A percentile compares a stretch with the other conserved stretches of the same genome.
Evolutionary conservation across 2,797 vertebrate species (phyloP).

Genomic region (Caiman crocodilus): DNA sequence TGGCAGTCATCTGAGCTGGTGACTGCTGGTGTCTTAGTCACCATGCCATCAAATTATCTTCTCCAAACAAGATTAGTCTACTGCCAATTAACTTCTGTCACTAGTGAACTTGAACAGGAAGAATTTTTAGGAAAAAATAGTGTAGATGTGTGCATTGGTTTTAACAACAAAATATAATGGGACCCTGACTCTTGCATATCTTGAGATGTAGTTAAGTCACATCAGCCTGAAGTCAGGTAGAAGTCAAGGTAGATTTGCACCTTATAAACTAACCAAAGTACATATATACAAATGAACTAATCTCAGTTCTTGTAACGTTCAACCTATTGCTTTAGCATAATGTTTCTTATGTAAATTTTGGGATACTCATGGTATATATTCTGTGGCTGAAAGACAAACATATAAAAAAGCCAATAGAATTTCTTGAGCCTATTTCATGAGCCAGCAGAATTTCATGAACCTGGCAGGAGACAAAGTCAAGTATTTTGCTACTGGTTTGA

Average conservation of each 20-base stretch:
- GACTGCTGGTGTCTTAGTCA: neutral
- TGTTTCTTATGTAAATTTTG: neutral
- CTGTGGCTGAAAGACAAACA: neutral
- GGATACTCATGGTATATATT: neutral
- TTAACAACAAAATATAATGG: neutral
- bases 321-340: neutral
- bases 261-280: too few species aligned
- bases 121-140: neutral
- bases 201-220: too few species aligned
- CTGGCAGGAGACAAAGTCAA: too few species aligned
- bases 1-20: neutral
- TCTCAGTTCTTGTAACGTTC: neutral
- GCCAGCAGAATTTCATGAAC: too few species aligned
- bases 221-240: too few species aligned
- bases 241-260: too few species aligned
- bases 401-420: too few species aligned
- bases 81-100: neutral
- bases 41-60: neutral
- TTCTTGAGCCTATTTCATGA: too few species aligned
- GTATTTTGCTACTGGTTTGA: neutral
- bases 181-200: too few species aligned
- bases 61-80: neutral
- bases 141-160: accelerated
- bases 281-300: accelerated
- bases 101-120: neutral